Conservation (phyloP, 53 echinoderm and acorn worm species). For the Temnopleurus reevesii region DNA sequence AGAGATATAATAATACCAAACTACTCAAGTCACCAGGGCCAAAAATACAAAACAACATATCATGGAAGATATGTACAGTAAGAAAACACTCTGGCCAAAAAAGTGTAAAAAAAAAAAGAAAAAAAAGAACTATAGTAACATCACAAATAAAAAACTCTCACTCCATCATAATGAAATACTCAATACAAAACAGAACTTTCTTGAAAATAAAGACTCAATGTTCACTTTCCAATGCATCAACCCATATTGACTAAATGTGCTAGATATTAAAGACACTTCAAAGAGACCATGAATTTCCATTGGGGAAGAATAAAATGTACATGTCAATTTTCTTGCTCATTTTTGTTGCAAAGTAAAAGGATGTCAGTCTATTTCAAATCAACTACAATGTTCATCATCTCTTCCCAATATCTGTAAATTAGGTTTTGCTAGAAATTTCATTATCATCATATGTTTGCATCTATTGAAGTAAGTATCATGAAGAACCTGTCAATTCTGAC, state of each 20-base stretch:
- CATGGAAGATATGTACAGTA: slow-evolving; percentile 29
- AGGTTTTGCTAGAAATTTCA: too few species aligned
- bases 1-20: slow-evolving; percentile 43
- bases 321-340: not conserved
- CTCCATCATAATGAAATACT: slow-evolving; percentile 19
- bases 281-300: slow-evolving; percentile 34
- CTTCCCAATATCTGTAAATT: too few species aligned
- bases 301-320: not conserved
- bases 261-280: slow-evolving; percentile 18
- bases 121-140: slow-evolving; percentile 13
- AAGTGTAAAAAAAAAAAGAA: too few species aligned
- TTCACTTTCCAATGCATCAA: slow-evolving; percentile 10
- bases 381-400: too few species aligned
- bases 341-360: too few species aligned
- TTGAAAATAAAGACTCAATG: not conserved
- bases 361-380: too few species aligned
- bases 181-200: slow-evolving; percentile 6
- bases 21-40: slow-evolving; percentile 17
- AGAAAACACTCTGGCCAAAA: slow-evolving; percentile 35
- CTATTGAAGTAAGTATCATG: too few species aligned
- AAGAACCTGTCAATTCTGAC: too few species aligned
- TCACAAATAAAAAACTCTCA: slow-evolving; percentile 17
- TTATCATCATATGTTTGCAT: too few species aligned
- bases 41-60: slow-evolving; percentile 26
- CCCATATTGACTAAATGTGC: slow-evolving; percentile 5